Conservation (phyloP, 2,888 invertebrate species). For the Galerucella pusilla region DNA sequence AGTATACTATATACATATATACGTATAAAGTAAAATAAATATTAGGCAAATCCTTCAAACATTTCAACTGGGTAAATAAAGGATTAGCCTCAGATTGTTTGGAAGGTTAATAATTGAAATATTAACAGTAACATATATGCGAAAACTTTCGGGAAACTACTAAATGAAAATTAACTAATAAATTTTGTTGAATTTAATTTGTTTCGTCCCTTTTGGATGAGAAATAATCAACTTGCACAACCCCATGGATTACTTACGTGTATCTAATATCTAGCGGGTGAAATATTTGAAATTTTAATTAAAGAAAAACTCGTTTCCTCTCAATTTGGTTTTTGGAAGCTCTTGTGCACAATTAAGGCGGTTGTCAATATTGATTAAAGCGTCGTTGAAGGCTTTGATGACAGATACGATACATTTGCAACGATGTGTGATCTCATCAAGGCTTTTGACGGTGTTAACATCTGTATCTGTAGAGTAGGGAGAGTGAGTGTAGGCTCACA, state of each 20-base stretch:
- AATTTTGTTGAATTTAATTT: neutral
- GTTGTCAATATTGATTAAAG: too few relatives aligned
- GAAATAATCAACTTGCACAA: neutral
- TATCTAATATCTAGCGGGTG: neutral
- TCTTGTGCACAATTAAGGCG: too few relatives aligned
- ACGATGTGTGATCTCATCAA: too few relatives aligned
- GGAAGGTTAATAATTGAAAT: slow-evolving; percentile 26
- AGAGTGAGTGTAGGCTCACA: too few relatives aligned
- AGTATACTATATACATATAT: neutral
- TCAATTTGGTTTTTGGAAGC: too few relatives aligned
- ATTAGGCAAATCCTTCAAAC: slow-evolving; percentile 26
- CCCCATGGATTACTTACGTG: too few relatives aligned
- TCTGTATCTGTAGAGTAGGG: too few relatives aligned
- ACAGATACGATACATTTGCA: too few relatives aligned
- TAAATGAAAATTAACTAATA: neutral
- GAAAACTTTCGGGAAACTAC: slow-evolving; percentile 16
- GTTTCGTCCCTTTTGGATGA: neutral
- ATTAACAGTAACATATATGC: slow-evolving; percentile 19
- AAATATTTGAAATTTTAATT: too few relatives aligned
- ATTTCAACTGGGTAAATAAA: slow-evolving; percentile 17
- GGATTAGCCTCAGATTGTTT: slow-evolving; percentile 30
- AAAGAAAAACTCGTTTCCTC: too few relatives aligned
- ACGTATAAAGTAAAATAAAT: slow-evolving; percentile 28
- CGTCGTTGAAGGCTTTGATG: too few relatives aligned
- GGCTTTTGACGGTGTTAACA: too few relatives aligned